These are phyloP conservation scores for Leuciscus waleckii DNA, from an alignment of 2,797 vertebrate genomes.

Conservation along the genomic window DNA sequence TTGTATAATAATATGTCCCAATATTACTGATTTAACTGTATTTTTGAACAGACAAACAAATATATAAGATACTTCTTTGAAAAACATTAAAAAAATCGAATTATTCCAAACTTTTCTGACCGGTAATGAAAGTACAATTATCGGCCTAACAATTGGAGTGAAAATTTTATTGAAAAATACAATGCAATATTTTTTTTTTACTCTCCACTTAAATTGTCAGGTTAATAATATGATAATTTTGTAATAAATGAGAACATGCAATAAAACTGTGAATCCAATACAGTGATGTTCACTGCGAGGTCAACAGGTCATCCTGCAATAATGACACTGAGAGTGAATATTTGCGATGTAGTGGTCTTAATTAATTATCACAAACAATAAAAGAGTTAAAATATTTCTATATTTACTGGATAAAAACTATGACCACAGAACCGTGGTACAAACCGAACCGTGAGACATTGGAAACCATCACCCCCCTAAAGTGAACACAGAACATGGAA, in stretches of 20 bases:
- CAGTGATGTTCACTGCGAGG: not conserved
- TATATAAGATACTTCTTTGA: not conserved
- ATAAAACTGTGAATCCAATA: not conserved
- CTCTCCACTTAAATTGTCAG: not conserved
- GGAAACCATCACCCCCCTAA: slow-evolving; percentile 15
- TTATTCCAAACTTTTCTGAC: not conserved
- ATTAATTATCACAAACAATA: not conserved
- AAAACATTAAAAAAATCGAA: not conserved
- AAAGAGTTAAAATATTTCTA: not conserved
- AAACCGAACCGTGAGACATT: not conserved
- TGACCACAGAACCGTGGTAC: not conserved
- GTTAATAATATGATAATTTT: not conserved
- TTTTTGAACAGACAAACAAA: too few relatives aligned
- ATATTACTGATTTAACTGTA: not conserved
- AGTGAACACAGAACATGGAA: slow-evolving; percentile 67
- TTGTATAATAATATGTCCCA: not conserved
- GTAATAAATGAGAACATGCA: not conserved
- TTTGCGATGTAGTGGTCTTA: not conserved
- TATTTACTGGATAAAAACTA: not conserved
- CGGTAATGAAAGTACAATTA: not conserved
- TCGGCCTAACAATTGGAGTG: not conserved
- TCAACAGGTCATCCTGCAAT: not conserved
- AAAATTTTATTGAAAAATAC: not conserved
- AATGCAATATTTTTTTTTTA: not conserved
- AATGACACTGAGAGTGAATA: not conserved